Conservation (phyloP, 2,113 vertebrate species). For the Albula goreensis region DNA sequence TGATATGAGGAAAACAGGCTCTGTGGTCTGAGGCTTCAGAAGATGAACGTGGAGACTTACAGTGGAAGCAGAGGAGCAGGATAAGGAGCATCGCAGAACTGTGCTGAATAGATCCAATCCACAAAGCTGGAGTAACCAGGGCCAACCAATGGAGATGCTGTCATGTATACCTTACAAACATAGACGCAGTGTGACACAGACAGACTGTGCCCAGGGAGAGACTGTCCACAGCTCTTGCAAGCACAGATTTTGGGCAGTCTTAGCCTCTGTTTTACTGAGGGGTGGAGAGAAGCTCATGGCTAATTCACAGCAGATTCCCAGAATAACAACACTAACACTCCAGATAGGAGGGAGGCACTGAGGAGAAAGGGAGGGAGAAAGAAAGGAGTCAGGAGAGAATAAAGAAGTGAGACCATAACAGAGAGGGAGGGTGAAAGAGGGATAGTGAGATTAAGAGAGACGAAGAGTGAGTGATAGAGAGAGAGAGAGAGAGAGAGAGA, state of each 20-base stretch:
- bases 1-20: not conserved
- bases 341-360: not conserved
- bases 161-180: not conserved
- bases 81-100: slow-evolving; percentile 52
- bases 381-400: not conserved
- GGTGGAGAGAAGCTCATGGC: not conserved
- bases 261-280: not conserved
- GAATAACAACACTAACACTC: slow-evolving; percentile 11
- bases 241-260: not conserved
- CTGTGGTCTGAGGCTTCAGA: not conserved
- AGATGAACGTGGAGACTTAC: slow-evolving; percentile 53
- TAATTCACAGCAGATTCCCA: slow-evolving; percentile 46
- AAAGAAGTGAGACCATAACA: slow-evolving; percentile 1
- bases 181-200: not conserved
- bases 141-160: not conserved
- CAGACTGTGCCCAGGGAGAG: not conserved
- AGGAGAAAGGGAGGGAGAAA: not conserved
- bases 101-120: not conserved
- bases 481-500: slow-evolving; percentile 10
- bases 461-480: not conserved
- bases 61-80: slow-evolving; percentile 53
- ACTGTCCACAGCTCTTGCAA: not conserved
- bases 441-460: not conserved
- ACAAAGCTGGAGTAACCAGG: not conserved
- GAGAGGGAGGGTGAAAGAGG: slow-evolving; percentile 17